Evolutionary conservation across 1,140 invertebrate species (phyloP).

Genomic region (Euwallacea similis): DNA sequence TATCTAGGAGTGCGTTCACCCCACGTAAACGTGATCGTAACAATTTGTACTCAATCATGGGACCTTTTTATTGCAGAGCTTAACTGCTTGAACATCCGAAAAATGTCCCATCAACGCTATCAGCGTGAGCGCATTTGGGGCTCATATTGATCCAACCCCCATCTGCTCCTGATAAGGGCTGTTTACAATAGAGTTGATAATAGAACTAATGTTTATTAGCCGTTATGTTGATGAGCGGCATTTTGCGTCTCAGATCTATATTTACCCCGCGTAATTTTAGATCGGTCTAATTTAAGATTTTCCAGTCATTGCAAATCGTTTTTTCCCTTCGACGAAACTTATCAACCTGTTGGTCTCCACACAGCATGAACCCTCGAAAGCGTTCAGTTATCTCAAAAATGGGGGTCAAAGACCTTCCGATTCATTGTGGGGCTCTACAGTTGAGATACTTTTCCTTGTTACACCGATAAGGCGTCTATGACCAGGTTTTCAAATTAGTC

Average conservation of each 20-base stretch:
- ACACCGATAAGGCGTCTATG: neutral
- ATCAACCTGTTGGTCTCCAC: neutral
- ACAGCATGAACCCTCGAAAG: neutral
- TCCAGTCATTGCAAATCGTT: constrained; percentile 10
- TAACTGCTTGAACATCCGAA: neutral
- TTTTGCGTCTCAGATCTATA: constrained; percentile 16
- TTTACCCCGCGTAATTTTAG: constrained; percentile 21
- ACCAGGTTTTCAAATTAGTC: too few relatives aligned
- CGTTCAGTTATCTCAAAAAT: neutral
- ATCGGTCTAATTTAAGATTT: constrained; percentile 10
- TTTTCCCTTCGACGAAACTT: neutral
- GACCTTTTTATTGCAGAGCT: constrained; percentile 23
- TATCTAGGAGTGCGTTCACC: constrained; percentile 37
- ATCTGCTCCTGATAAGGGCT: constrained; percentile 1
- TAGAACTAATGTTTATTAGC: neutral
- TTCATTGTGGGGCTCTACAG: neutral
- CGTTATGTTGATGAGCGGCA: neutral
- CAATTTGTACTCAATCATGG: constrained; percentile 39
- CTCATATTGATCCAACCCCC: constrained; percentile 16
- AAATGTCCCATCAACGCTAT: neutral
- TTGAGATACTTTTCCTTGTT: constrained; percentile 6
- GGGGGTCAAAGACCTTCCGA: constrained; percentile 1
- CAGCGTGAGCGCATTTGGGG: neutral
- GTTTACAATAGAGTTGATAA: constrained; percentile 5
- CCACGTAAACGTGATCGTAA: constrained; percentile 26